These are phyloP conservation scores for Agapornis canus DNA, from an alignment of 2,797 vertebrate genomes.

Conservation along the genomic window DNA sequence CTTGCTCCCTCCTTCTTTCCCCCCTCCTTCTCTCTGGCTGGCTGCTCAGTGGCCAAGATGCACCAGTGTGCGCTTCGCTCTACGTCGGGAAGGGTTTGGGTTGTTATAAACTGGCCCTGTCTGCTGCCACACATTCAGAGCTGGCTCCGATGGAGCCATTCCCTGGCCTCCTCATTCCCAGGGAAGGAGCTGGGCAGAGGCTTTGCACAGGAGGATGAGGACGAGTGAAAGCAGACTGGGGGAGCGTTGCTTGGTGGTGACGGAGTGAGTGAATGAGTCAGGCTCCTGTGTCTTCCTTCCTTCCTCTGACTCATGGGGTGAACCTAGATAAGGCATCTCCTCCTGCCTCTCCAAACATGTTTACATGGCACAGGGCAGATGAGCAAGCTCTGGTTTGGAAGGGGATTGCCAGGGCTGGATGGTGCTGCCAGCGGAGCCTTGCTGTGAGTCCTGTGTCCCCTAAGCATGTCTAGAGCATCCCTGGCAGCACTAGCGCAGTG, in stretches of 20 bases:
- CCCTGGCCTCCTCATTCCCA: rapidly evolving
- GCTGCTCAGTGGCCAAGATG: neutral
- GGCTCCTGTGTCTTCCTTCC: neutral
- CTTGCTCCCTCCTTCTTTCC: slow-evolving; percentile 35
- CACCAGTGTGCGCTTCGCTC: rapidly evolving
- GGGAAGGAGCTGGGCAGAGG: neutral
- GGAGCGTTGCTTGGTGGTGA: neutral
- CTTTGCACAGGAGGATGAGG: neutral
- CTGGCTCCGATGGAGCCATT: neutral
- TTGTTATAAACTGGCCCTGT: neutral
- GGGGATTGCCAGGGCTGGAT: neutral
- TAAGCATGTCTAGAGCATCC: neutral
- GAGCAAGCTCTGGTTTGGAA: neutral
- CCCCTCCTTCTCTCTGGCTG: slow-evolving; percentile 18
- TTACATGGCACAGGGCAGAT: neutral
- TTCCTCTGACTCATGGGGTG: neutral
- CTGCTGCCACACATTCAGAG: neutral
- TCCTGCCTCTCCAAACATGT: neutral
- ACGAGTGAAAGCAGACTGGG: neutral
- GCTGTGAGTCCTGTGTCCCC: neutral
- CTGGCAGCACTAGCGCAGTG: neutral
- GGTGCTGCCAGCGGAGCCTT: rapidly evolving
- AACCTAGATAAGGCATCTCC: neutral
- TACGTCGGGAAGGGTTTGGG: rapidly evolving
- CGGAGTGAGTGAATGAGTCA: neutral